Evolutionary conservation across 2,113 vertebrate genomes (phyloP), one percentile per base, ranked within the genome.

Genomic region (Uria aalge): DNA sequence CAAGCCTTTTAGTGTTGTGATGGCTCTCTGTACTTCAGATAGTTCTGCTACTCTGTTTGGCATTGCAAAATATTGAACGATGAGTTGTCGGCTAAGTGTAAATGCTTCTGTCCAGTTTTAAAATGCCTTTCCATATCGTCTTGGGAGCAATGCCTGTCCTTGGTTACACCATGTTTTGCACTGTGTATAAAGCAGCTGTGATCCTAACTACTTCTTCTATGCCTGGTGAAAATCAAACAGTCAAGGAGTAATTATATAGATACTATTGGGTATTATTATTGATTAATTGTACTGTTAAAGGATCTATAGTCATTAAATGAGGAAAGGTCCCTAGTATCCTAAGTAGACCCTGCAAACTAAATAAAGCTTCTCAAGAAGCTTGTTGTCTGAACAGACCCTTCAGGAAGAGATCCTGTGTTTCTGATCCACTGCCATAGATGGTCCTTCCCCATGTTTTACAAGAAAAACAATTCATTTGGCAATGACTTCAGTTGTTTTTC

Each of bases 391-490:
- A 68, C 7, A 85, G 26, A 11, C 18, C 27, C 15, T 62, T 50
- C 45, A 76, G 83, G 92, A 91, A 41, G 9, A n/a, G 32, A 18
- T 15, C 9, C 11, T 10, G 9, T 47, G 8, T 43, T 83, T 43
- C 75, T 4, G 15, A 1, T 27, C 15, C 34, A 36, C 55, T 83
- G 43, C n/a, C 48, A 55, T 6, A 23, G 57, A n/a, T 52, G 48
- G 12, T 40, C 36, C 27, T 94, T 76, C 24, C 21, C 8, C 9
- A 60, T 40, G 77, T 90, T 96, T 96, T 94, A 83, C 60, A 91
- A 91, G 94, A 59, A 92, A 96, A 97, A 72, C 45, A 68, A 62
- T 91, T 79, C 53, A 85, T 83, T 94, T 89, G 92, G 55, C 67
- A 97, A 86, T 36, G 59, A 95, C 45, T 91, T 97, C 94, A 78